Percentiles rank a stretch among this genome's conserved stretches.
phyloP scores from a whole-genome alignment of 2,797 vertebrate species.

The Paedocypris micromegethes region DNA sequence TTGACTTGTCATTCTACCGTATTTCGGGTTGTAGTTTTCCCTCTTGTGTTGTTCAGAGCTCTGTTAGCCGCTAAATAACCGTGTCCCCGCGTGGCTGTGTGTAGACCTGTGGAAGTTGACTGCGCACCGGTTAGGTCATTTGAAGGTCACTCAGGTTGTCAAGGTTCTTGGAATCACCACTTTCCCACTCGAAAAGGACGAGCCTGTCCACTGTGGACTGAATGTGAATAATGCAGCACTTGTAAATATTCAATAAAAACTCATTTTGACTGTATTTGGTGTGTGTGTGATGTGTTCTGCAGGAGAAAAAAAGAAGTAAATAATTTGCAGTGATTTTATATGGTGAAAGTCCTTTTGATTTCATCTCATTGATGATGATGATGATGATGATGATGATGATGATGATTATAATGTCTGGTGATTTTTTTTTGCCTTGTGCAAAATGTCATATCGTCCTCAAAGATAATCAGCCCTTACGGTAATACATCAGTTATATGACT shows the following conservation, averaged over 20 bases:
- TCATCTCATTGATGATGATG: too few relatives aligned
- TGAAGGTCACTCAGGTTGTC: slow-evolving; percentile 21
- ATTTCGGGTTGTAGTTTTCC: slow-evolving; percentile 18
- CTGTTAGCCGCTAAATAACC: slow-evolving; percentile 8
- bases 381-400: too few relatives aligned
- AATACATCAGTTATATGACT: slow-evolving; percentile 3
- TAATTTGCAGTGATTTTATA: too few relatives aligned
- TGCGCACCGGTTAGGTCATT: slow-evolving; percentile 5
- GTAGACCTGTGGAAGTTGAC: slow-evolving; percentile 2
- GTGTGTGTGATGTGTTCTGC: not conserved
- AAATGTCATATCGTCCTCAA: not conserved
- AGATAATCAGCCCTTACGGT: not conserved
- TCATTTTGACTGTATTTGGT: slow-evolving; percentile 57
- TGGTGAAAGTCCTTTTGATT: too few relatives aligned
- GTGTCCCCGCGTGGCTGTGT: slow-evolving; percentile 8
- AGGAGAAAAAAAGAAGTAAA: too few relatives aligned
- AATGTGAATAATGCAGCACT: slow-evolving; percentile 48
- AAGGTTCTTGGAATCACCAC: slow-evolving; percentile 16
- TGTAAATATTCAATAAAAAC: slow-evolving; percentile 71
- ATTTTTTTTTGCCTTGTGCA: not conserved
- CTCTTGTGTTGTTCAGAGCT: slow-evolving; percentile 16
- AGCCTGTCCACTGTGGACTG: slow-evolving; percentile 50
- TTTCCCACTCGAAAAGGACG: slow-evolving; percentile 38
- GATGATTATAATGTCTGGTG: too few relatives aligned
- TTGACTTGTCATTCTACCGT: slow-evolving; percentile 10